Evolutionary conservation across 2,113 vertebrate genomes (phyloP).

Genomic region (Cebus imitator): DNA sequence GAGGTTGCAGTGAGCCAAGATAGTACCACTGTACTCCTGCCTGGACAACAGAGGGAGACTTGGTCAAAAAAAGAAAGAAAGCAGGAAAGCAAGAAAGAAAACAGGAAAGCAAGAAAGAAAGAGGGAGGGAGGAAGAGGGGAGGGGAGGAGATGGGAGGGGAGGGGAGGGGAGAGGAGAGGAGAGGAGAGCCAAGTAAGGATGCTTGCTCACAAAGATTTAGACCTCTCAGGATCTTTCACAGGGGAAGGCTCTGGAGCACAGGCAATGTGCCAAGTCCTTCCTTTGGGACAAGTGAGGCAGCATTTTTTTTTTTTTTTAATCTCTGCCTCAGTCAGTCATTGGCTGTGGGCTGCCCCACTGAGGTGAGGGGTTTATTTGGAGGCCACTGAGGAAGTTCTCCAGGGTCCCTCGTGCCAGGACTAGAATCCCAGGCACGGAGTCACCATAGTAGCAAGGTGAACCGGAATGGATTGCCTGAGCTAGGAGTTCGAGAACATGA

Average conservation of each 20-base stretch:
- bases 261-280: neutral
- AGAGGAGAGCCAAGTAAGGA: neutral
- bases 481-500: no score
- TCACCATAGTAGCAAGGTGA: neutral
- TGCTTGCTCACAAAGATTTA: neutral
- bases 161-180: neutral
- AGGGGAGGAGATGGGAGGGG: no score
- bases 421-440: neutral
- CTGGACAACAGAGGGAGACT: no score
- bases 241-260: neutral
- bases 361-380: neutral
- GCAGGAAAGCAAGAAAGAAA: no score
- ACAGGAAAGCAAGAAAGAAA: no score
- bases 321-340: neutral
- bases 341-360: neutral
- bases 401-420: neutral
- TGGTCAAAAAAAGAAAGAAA: neutral
- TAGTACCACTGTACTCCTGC: no score
- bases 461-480: neutral
- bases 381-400: neutral
- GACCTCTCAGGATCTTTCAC: no score
- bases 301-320: no score
- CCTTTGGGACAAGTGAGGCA: neutral
- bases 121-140: fast-evolving
- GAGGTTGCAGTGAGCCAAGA: no score